These are phyloP conservation scores for Okapia johnstoni DNA, from an alignment of 2,113 vertebrate genomes.

Conservation along the genomic window DNA sequence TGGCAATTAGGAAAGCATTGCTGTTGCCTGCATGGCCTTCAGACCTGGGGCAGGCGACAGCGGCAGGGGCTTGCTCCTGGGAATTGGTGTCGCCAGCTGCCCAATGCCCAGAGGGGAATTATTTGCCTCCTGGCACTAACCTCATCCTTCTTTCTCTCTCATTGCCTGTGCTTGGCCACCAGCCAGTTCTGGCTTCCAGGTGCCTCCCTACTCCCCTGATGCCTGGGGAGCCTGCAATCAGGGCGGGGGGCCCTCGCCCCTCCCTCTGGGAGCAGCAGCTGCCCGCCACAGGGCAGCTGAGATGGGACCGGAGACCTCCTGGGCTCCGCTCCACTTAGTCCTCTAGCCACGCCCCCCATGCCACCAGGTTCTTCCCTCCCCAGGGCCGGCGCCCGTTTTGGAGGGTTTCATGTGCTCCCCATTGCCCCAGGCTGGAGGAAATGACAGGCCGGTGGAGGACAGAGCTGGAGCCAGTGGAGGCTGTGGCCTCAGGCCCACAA, in stretches of 20 bases:
- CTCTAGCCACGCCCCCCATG: not conserved
- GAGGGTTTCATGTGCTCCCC: not conserved
- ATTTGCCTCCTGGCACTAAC: not conserved
- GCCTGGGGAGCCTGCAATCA: not conserved
- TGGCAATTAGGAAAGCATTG: not conserved
- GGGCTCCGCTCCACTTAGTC: not conserved
- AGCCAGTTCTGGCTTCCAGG: not conserved
- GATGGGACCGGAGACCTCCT: not conserved
- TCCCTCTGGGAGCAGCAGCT: not conserved
- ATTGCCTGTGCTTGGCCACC: not conserved
- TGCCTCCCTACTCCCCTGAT: not conserved
- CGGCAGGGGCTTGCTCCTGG: not conserved
- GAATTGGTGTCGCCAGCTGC: not conserved
- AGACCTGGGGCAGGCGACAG: not conserved
- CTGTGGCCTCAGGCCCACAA: not conserved
- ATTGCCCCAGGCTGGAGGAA: not conserved
- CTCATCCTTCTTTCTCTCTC: not conserved
- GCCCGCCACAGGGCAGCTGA: not conserved
- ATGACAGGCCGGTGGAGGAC: not conserved
- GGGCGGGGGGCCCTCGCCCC: fast-evolving
- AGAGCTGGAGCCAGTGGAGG: fast-evolving
- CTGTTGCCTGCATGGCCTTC: not conserved
- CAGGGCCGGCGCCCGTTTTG: fast-evolving
- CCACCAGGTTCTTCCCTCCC: not conserved
- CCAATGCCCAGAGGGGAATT: not conserved